These are phyloP conservation scores for Papilio gigon DNA, from an alignment of 2,888 invertebrate genomes.

Conservation along the genomic window DNA sequence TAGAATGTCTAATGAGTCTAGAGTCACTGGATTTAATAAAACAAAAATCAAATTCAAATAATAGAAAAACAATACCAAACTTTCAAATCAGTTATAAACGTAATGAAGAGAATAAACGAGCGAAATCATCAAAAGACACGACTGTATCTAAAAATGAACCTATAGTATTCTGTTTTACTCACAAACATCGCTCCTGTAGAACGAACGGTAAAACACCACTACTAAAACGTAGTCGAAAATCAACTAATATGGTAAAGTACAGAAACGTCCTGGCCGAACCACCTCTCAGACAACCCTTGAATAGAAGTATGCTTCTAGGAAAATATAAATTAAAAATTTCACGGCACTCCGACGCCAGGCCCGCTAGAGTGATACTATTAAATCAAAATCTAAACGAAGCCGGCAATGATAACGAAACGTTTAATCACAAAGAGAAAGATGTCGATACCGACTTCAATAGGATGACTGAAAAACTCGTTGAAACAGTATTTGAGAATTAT, in stretches of 20 bases:
- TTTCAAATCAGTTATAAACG: constrained; percentile 35
- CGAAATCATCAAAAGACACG: neutral
- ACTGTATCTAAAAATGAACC: constrained; percentile 45
- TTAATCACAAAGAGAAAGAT: constrained; percentile 54
- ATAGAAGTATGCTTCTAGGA: constrained; percentile 61
- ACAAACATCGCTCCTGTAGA: constrained; percentile 46
- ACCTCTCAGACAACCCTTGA: constrained; percentile 56
- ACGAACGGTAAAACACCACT: constrained; percentile 39
- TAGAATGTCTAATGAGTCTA: constrained; percentile 46
- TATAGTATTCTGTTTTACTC: constrained; percentile 57
- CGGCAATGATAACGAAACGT: constrained; percentile 46
- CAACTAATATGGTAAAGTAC: constrained; percentile 70
- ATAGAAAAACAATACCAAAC: constrained; percentile 31
- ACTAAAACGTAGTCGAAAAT: constrained; percentile 68
- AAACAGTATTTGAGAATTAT: constrained; percentile 56
- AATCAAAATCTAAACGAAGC: constrained; percentile 46
- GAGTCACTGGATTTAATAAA: constrained; percentile 45
- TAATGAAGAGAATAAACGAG: neutral
- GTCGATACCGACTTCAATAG: constrained; percentile 57
- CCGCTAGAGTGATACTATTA: constrained; percentile 41
- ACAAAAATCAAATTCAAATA: constrained; percentile 29
- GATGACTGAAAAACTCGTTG: constrained; percentile 64
- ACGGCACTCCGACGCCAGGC: constrained; percentile 40
- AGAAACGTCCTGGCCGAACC: constrained; percentile 64
- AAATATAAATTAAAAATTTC: constrained; percentile 51